Percentiles rank a stretch among this genome's conserved stretches.
Conservation (phyloP, 2,113 vertebrate genomes). For the Spilogale gracilis region DNA sequence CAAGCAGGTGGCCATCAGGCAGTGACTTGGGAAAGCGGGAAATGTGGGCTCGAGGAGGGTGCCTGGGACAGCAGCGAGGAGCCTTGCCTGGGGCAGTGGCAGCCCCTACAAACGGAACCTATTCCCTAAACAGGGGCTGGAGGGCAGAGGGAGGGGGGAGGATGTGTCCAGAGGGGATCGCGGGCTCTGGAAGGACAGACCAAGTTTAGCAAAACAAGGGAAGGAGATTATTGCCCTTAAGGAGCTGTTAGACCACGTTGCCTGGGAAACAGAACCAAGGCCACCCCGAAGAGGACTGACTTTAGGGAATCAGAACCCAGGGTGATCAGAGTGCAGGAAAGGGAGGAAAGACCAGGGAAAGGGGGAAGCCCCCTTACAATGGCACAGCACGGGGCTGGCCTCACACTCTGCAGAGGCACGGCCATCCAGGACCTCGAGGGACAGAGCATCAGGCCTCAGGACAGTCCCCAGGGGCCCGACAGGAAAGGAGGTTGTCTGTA, state of each 20-base stretch:
- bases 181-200: too few relatives aligned
- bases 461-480: accelerated
- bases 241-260: neutral
- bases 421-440: accelerated
- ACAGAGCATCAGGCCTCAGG: accelerated
- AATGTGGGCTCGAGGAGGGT: accelerated
- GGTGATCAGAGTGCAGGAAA: neutral
- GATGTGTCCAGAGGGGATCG: neutral
- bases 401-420: accelerated
- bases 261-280: neutral
- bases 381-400: accelerated
- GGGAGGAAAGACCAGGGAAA: neutral
- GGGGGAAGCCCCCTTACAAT: accelerated
- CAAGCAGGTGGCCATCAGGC: neutral
- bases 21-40: neutral
- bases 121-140: neutral
- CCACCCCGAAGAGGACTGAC: neutral
- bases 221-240: neutral
- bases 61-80: accelerated
- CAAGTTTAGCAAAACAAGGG: neutral
- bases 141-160: accelerated
- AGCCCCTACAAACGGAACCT: neutral
- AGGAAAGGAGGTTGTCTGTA: neutral
- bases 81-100: too few relatives aligned
- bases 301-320: neutral